A percentile compares a stretch with the other conserved stretches of the same genome.
These are phyloP conservation scores for Microtus pennsylvanicus DNA, from an alignment of 2,113 vertebrate species.

Conservation along the genomic window DNA sequence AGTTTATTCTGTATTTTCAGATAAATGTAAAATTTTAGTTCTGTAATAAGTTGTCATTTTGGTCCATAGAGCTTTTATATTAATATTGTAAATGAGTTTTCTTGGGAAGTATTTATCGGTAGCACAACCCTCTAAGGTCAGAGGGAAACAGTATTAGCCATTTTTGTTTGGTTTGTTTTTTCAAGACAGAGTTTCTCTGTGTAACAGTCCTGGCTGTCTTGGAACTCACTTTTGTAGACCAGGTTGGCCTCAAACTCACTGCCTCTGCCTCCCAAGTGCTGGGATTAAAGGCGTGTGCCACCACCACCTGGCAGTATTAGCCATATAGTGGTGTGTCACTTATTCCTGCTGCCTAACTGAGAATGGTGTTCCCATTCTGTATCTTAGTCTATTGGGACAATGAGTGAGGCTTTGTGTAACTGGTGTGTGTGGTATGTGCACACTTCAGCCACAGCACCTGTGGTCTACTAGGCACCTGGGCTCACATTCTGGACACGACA, in stretches of 20 bases:
- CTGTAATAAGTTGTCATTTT: background rate
- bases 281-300: too few species aligned
- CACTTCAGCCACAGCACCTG: background rate
- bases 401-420: background rate
- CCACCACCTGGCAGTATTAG: background rate
- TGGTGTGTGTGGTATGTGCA: background rate
- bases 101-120: background rate
- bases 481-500: background rate
- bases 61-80: background rate
- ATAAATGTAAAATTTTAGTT: constrained; percentile 25
- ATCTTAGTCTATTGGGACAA: background rate
- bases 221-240: too few species aligned
- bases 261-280: too few species aligned
- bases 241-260: too few species aligned
- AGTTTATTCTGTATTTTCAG: constrained; percentile 45
- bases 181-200: too few species aligned
- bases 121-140: constrained; percentile 7
- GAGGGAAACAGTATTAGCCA: background rate
- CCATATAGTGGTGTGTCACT: background rate
- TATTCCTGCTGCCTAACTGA: background rate
- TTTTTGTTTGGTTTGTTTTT: too few species aligned
- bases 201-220: too few species aligned
- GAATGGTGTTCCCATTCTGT: background rate
- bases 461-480: background rate
- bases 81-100: background rate